Evolutionary conservation across 2,797 vertebrate species (phyloP).

Genomic region (Alca torda): DNA sequence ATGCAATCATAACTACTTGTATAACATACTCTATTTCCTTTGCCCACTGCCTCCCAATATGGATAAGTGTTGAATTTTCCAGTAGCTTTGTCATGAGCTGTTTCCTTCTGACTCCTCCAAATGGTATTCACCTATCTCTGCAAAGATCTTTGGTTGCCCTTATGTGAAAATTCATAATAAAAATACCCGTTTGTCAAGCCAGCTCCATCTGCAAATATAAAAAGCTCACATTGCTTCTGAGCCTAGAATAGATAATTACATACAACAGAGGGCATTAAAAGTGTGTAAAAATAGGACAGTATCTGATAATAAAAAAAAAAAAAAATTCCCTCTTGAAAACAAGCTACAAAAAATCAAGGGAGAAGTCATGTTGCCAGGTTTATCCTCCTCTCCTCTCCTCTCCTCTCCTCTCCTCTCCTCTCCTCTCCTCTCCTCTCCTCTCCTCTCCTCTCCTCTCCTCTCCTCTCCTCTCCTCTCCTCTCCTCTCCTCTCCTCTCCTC

Average conservation of each 20-base stretch:
- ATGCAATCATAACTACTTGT: neutral
- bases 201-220: neutral
- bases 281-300: neutral
- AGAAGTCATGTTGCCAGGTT: neutral
- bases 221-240: neutral
- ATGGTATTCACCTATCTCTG: neutral
- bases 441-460: accelerated
- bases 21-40: neutral
- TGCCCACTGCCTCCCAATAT: neutral
- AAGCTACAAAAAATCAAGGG: neutral
- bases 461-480: accelerated
- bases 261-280: neutral
- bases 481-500: too few relatives aligned
- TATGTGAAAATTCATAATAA: neutral
- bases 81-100: neutral
- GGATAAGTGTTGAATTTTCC: neutral
- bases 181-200: neutral
- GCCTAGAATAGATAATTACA: neutral
- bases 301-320: too few relatives aligned
- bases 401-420: too few relatives aligned
- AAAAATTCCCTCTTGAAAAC: neutral
- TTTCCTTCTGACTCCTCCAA: neutral
- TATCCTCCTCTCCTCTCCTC: too few relatives aligned
- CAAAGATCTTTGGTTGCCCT: neutral
- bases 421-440: accelerated